phyloP scores from a whole-genome alignment of 2,797 vertebrate species.

The Vireo griseus region DNA sequence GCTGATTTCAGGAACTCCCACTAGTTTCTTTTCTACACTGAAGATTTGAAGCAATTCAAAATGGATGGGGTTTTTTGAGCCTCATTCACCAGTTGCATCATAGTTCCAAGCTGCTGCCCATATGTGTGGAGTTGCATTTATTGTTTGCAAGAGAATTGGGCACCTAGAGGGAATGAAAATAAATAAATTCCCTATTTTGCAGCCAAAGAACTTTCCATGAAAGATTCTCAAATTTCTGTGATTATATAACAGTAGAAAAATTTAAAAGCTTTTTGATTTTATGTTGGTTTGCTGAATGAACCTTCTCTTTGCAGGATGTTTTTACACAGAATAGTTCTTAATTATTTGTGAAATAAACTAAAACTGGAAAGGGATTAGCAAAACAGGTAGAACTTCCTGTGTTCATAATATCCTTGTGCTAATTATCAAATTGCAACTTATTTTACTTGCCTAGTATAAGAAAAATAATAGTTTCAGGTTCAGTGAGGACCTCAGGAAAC shows the following conservation, averaged over 20 bases:
- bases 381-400: neutral
- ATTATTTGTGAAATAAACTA: neutral
- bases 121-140: neutral
- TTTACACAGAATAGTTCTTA: neutral
- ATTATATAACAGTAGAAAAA: neutral
- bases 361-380: neutral
- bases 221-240: neutral
- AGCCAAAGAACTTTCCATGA: neutral
- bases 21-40: neutral
- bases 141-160: neutral
- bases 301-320: neutral
- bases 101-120: neutral
- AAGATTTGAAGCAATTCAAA: neutral
- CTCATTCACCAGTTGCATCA: neutral
- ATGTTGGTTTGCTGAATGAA: neutral
- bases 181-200: neutral
- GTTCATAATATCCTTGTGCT: neutral
- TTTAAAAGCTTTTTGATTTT: neutral
- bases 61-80: neutral
- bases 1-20: neutral
- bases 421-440: neutral
- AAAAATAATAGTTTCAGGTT: neutral
- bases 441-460: neutral
- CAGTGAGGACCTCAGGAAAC: neutral
- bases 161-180: neutral